These are phyloP conservation scores for Ancistrus triradiatus DNA, from an alignment of 2,113 vertebrate genomes.

Conservation along the genomic window DNA sequence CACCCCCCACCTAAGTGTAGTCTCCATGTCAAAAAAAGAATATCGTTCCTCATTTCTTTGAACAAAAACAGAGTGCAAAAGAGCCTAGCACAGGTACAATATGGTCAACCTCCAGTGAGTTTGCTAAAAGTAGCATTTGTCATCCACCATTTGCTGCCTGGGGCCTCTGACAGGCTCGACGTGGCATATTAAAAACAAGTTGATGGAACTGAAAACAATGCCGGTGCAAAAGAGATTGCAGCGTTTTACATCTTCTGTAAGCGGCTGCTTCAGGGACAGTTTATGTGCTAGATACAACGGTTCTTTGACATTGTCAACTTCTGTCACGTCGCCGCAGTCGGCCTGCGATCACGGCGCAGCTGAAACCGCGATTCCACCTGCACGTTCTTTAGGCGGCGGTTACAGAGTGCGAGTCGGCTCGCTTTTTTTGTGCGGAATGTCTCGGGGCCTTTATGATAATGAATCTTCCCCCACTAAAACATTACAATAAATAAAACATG, in stretches of 20 bases:
- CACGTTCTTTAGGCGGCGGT: slow-evolving; percentile 24
- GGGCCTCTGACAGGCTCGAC: slow-evolving; percentile 66
- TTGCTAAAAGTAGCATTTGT: slow-evolving; percentile 57
- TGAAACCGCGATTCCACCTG: slow-evolving; percentile 34
- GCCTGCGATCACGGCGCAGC: slow-evolving; percentile 20
- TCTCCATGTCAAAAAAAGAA: slow-evolving; percentile 52
- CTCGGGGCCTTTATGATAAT: slow-evolving; percentile 78
- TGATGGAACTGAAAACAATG: slow-evolving; percentile 59
- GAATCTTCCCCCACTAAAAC: slow-evolving; percentile 66
- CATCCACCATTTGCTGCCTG: slow-evolving; percentile 54
- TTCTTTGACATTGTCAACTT: slow-evolving; percentile 74
- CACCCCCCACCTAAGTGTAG: slow-evolving; percentile 31
- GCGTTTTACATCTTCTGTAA: slow-evolving; percentile 67
- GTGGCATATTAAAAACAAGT: slow-evolving; percentile 57
- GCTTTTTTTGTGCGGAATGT: slow-evolving; percentile 64
- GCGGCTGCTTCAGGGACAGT: slow-evolving; percentile 76
- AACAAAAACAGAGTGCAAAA: slow-evolving; percentile 53
- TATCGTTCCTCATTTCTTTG: slow-evolving; percentile 51
- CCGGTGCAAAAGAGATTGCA: slow-evolving; percentile 50
- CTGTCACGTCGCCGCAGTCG: slow-evolving; percentile 56
- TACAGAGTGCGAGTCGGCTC: slow-evolving; percentile 45
- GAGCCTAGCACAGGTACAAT: slow-evolving; percentile 56
- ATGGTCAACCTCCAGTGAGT: slow-evolving; percentile 66
- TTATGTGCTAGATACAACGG: slow-evolving; percentile 66
- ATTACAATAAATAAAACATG: slow-evolving; percentile 77